phyloP scores from a whole-genome alignment of 2,888 invertebrate genomes.

The Morpho deidamia region DNA sequence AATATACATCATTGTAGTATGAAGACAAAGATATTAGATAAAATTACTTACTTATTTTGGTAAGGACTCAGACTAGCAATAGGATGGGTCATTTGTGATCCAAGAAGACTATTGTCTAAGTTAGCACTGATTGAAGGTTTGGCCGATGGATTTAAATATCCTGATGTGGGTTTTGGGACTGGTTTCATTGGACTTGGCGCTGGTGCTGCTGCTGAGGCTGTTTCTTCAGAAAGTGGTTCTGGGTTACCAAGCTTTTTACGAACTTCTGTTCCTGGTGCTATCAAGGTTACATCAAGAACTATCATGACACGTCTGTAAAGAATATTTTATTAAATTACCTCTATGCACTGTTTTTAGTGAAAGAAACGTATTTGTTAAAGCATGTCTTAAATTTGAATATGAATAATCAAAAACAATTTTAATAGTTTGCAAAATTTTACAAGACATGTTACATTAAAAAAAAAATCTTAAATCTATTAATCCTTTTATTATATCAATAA shows the following conservation, averaged over 20 bases:
- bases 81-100: conserved; percentile 81
- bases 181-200: conserved; percentile 41
- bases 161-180: conserved; percentile 32
- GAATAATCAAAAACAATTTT: too few relatives aligned
- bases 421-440: too few relatives aligned
- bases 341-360: not conserved
- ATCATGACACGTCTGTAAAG: conserved; percentile 88
- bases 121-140: conserved; percentile 33
- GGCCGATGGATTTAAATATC: conserved; percentile 29
- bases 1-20: too few relatives aligned
- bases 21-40: too few relatives aligned
- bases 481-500: too few relatives aligned
- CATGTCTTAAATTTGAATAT: too few relatives aligned
- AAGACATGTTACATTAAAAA: too few relatives aligned
- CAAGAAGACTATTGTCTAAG: conserved; percentile 60
- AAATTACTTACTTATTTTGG: conserved; percentile 86
- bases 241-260: conserved; percentile 89
- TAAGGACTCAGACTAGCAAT: conserved; percentile 94
- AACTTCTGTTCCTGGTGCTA: conserved; percentile 85
- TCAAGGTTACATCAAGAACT: conserved; percentile 86
- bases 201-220: conserved; percentile 34
- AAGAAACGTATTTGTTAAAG: too few relatives aligned
- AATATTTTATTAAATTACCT: not conserved
- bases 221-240: conserved; percentile 79
- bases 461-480: too few relatives aligned